A percentile compares a stretch with the other conserved stretches of the same genome.
These are phyloP conservation scores for Anodontia alba DNA, from an alignment of 2,888 invertebrate species.

Conservation along the genomic window DNA sequence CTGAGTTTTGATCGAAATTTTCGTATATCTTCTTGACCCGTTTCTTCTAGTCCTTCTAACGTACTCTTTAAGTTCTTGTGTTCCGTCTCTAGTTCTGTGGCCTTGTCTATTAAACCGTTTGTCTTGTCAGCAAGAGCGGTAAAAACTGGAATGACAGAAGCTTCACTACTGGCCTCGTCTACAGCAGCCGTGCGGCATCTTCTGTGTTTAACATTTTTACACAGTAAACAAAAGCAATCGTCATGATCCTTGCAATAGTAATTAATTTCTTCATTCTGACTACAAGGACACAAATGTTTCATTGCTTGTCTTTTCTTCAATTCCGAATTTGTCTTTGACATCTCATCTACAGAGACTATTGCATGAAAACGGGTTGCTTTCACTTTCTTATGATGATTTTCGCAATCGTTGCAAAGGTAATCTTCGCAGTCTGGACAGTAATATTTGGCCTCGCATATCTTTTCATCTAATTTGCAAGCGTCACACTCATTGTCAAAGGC, in stretches of 20 bases:
- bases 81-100: not conserved
- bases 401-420: not conserved
- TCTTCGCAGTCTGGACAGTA: not conserved
- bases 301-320: not conserved
- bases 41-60: not conserved
- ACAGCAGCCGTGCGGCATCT: not conserved
- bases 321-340: not conserved
- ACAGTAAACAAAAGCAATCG: not conserved
- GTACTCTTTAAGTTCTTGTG: not conserved
- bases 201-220: slow-evolving; percentile 8
- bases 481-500: not conserved
- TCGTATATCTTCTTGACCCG: not conserved
- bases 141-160: not conserved
- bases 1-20: slow-evolving; percentile 3
- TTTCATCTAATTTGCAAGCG: not conserved
- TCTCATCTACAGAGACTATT: not conserved
- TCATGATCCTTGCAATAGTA: not conserved
- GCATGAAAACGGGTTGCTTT: not conserved
- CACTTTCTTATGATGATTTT: not conserved
- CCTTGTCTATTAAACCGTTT: not conserved
- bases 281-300: not conserved
- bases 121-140: not conserved
- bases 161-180: not conserved
- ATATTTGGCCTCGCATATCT: not conserved
- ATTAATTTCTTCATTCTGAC: not conserved